Evolutionary conservation across 2,797 vertebrate genomes (phyloP), one percentile per base, ranked within the genome.

Genomic region (Phaenicophaeus curvirostris): DNA sequence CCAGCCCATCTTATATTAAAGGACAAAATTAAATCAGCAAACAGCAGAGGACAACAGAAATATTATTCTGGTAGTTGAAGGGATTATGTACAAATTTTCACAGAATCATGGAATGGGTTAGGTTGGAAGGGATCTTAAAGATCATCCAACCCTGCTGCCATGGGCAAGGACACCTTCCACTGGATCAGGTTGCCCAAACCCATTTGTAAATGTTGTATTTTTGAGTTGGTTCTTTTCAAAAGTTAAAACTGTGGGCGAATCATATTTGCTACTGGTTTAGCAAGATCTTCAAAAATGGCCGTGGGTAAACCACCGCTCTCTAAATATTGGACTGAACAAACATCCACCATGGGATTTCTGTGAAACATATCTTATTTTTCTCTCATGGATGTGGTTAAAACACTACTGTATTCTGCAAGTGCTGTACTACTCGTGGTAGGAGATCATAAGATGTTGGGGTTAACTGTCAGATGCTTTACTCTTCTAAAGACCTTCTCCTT

Each of bases 401-500:
- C 67, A 87, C 41, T 71, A 58, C 75, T 73, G 82, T 94, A 89
- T 76, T 86, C 79, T 88, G 87, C 11, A 1, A 95, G 96, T 87
- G 76, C 84, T 94, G 33, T 91, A 79, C 88, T 92, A 55, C 78
- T 92, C 94, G 77, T 93, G 90, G 91, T 93, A 94, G 94, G 96
- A 98, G 97, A 98, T 97, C 94, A 79, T 74, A 97, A 97, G 96
- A 97, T 96, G 96, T 93, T 97, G 96, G 95, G 95, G 97, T 97
- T 97, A 96, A 96, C 97, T 97, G 93, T 97, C 97, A 96, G 94
- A 97, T 97, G 94, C 95, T 96, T 98, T 97, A 75, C 83, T 97
- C 95, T 97, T 98, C 95, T 98, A 97, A 98, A 98, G 97, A 98
- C 97, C 96, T 97, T 96, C 97, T 96, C 97, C 98, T 98, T 98